phyloP scores from a whole-genome alignment of 2,113 vertebrate genomes.

The Isurus oxyrinchus region DNA sequence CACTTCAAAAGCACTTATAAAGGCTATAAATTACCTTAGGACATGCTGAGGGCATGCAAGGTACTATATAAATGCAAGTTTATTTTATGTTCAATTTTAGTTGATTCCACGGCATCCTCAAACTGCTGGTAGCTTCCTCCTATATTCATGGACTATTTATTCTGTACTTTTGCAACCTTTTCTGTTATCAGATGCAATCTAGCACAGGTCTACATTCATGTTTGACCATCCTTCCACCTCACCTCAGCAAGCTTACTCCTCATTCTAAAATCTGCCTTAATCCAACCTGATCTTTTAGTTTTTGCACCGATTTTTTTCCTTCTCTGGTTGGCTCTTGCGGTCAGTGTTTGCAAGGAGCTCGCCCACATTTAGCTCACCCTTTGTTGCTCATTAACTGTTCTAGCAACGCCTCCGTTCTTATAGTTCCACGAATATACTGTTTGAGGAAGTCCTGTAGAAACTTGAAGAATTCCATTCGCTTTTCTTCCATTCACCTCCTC shows the following conservation, averaged over 20 bases:
- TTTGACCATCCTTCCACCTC: not conserved
- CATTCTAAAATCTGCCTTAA: not conserved
- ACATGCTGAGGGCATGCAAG: not conserved
- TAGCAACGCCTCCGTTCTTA: not conserved
- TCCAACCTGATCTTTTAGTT: not conserved
- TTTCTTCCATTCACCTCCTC: not conserved
- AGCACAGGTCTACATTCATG: not conserved
- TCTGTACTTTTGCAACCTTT: not conserved
- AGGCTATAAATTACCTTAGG: no score
- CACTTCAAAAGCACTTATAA: not conserved
- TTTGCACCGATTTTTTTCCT: not conserved
- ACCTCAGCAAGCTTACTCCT: not conserved
- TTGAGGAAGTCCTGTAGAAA: not conserved
- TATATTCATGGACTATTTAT: not conserved
- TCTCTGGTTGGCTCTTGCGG: not conserved
- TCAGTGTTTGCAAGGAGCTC: not conserved
- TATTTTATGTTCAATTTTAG: not conserved
- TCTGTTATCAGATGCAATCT: not conserved
- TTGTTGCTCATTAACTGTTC: not conserved
- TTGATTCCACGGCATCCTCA: not conserved
- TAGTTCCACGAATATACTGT: not conserved
- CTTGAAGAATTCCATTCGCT: not conserved
- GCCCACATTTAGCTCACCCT: not conserved
- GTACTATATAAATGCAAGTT: not conserved
- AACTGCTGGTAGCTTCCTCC: not conserved